Base-by-base conservation (phyloP, 1,140 invertebrate genomes). In the Trachelipus rathkii region DNA sequence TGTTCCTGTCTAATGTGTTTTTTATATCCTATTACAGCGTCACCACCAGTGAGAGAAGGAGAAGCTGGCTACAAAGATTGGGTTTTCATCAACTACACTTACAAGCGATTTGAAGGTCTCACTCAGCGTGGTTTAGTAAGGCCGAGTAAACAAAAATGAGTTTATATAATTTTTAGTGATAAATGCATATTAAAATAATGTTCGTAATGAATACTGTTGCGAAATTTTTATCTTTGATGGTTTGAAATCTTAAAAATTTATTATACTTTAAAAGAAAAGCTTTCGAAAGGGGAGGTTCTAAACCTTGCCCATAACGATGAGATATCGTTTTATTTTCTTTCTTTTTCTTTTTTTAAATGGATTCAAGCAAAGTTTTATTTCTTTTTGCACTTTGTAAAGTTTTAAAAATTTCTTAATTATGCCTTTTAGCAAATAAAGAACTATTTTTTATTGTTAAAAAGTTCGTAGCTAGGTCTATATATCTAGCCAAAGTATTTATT, bases 71-170 rank as follows among this genome's bases (percentile, higher is more conserved):
- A 94, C 86, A 98, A 98, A 87, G 96, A 98, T 87, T 98, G 95
- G 96, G 96, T 99, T 72, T 99, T 99, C 86, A 97, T 99, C 83
- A 99, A 99, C 87, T 99, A 99, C 86, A 99, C 97, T 77, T 99
- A 98, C 88, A 98, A 99, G 86, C 89, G 97, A 79, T 99, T 99
- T 85, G 96, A 99, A 86, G 96, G 95, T 68, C 88, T 98, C 46
- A 97, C 95, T 21, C 93, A 95, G 84, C 88, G 92, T 80, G 93
- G 92, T 72, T 91, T 90, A 70, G 75, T 82, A 50, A 80, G 77
- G 67, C 74, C 78, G 1, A 76, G 67, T 71, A 70, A 70, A 21
- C 68, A 70, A 21, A 70, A 70, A 70, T 70, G 68, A 70, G 21
- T 19, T n/a, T 13, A 15, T 60, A 2, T 13, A 13, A 4, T 19